A percentile compares a stretch with the other conserved stretches of the same genome.
Evolutionary conservation across 2,888 invertebrate species (phyloP).

Genomic region (Drosophila recens): DNA sequence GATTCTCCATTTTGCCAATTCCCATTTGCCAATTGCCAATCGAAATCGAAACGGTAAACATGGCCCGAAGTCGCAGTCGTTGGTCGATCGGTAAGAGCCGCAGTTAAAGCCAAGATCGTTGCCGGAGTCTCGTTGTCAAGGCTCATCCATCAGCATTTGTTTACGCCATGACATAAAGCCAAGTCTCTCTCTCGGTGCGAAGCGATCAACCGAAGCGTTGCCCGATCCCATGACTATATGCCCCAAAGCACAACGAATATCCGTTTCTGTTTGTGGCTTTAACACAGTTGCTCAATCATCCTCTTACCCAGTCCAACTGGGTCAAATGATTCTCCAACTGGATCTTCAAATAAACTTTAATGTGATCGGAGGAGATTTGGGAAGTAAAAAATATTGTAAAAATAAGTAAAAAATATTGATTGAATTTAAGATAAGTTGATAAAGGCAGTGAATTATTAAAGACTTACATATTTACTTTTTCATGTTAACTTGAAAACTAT

Average conservation of each 20-base stretch:
- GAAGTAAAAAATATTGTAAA: too few species aligned
- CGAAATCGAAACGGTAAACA: constrained; percentile 64
- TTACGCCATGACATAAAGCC: constrained; percentile 33
- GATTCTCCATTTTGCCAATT: constrained; percentile 22
- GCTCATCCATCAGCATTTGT: constrained; percentile 55
- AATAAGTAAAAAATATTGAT: neutral
- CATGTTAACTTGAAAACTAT: too few species aligned
- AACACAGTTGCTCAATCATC: constrained; percentile 35
- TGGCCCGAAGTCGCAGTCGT: constrained; percentile 29
- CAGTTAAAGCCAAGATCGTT: constrained; percentile 19
- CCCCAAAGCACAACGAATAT: constrained; percentile 9
- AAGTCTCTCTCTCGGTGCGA: constrained; percentile 4
- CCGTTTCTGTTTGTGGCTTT: neutral
- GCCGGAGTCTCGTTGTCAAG: constrained; percentile 43
- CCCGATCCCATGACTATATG: constrained; percentile 14
- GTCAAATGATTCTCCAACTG: constrained; percentile 25
- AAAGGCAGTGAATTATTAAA: neutral
- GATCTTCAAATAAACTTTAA: neutral
- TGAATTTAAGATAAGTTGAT: neutral
- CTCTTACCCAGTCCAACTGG: constrained; percentile 20
- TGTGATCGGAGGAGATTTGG: neutral
- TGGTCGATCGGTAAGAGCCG: constrained; percentile 35
- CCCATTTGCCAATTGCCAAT: constrained; percentile 28
- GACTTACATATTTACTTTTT: too few species aligned
- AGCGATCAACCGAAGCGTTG: constrained; percentile 20